phyloP scores from a whole-genome alignment of 2,797 vertebrate species.

The Phrynocephalus vlangalii region DNA sequence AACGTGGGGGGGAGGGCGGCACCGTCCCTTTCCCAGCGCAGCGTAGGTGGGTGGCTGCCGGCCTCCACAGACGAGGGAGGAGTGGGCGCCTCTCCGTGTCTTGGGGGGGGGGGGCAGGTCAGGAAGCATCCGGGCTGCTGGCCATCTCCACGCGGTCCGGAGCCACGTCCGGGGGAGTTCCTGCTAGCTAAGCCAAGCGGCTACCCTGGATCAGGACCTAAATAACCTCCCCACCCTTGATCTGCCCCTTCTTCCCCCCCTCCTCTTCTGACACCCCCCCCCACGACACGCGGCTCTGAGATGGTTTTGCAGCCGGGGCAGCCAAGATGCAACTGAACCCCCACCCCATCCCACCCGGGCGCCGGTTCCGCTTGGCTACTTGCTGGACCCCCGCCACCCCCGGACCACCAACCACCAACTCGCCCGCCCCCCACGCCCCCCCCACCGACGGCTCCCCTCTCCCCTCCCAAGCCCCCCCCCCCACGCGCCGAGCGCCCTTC shows the following conservation, averaged over 20 bases:
- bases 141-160: too few relatives aligned
- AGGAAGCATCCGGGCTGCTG: background rate
- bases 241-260: background rate
- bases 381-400: background rate
- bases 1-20: too few relatives aligned
- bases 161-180: too few relatives aligned
- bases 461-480: background rate
- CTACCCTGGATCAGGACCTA: too few relatives aligned
- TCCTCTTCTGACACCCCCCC: background rate
- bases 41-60: too few relatives aligned
- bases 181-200: too few relatives aligned
- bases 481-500: background rate
- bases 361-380: background rate
- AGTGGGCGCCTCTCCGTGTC: background rate
- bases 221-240: too few relatives aligned
- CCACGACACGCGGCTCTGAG: background rate
- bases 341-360: background rate
- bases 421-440: too few relatives aligned
- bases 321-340: background rate
- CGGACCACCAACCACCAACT: background rate
- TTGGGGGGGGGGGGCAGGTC: background rate
- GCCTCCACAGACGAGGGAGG: background rate
- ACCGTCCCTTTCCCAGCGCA: too few relatives aligned
- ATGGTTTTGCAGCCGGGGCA: background rate
- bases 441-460: background rate